Evolutionary conservation across 1,140 invertebrate genomes (phyloP).

Genomic region (Cydia splendana): DNA sequence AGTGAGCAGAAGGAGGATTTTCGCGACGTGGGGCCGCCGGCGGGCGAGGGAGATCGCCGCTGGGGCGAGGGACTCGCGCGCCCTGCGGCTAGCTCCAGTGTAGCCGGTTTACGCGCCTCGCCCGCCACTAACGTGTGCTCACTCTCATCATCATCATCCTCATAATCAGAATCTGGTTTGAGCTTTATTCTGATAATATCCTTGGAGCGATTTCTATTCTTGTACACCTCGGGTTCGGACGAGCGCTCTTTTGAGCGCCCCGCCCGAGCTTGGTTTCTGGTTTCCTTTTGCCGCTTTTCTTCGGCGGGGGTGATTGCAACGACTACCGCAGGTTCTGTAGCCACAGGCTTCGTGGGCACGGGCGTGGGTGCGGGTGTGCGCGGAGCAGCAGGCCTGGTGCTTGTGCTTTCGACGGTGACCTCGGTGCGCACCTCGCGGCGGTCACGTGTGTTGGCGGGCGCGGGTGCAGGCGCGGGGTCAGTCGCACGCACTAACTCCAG

Average conservation of each 20-base stretch:
- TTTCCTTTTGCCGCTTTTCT: constrained; percentile 65
- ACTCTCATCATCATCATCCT: constrained; percentile 70
- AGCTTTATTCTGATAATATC: constrained; percentile 83
- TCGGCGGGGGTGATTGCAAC: constrained; percentile 47
- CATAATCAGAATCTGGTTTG: constrained; percentile 84
- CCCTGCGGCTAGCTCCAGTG: constrained; percentile 70
- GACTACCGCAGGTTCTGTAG: constrained; percentile 32
- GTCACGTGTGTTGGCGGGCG: constrained; percentile 75
- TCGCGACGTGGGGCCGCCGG: constrained; percentile 81
- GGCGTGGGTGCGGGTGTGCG: constrained; percentile 36
- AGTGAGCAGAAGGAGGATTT: constrained; percentile 90
- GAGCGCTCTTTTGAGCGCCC: constrained; percentile 55
- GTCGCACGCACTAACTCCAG: constrained; percentile 66
- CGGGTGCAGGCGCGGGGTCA: constrained; percentile 64
- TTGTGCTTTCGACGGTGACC: constrained; percentile 59
- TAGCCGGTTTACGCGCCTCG: constrained; percentile 69
- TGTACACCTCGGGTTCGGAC: constrained; percentile 57
- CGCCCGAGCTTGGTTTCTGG: constrained; percentile 56
- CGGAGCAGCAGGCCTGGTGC: constrained; percentile 41
- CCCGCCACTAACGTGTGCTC: constrained; percentile 48
- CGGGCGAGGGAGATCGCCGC: constrained; percentile 73
- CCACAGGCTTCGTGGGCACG: constrained; percentile 28
- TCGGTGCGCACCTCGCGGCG: constrained; percentile 66
- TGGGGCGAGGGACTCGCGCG: constrained; percentile 40
- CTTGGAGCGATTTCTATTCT: constrained; percentile 58